phyloP scores from a whole-genome alignment of 2,888 invertebrate genomes.

The Poecilus cupreus region DNA sequence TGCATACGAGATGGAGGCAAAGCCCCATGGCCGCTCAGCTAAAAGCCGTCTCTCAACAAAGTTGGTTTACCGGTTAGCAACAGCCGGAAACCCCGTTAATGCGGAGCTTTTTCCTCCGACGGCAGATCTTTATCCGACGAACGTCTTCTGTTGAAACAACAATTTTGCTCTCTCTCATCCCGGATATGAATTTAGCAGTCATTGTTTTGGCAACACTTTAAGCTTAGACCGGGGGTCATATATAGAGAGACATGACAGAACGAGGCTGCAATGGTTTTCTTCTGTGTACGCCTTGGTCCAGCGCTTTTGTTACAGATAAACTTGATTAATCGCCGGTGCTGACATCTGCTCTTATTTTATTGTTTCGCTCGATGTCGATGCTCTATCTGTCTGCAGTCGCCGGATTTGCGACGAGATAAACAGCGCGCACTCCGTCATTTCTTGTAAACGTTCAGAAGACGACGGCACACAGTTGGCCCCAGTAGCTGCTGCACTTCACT shows the following conservation, averaged over 20 bases:
- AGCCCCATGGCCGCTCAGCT: slow-evolving; percentile 1
- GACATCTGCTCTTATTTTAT: slow-evolving; percentile 64
- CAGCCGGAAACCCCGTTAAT: slow-evolving; percentile 67
- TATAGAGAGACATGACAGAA: slow-evolving; percentile 49
- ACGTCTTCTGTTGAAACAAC: slow-evolving; percentile 66
- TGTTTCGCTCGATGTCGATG: slow-evolving; percentile 61
- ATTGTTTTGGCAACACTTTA: slow-evolving; percentile 65
- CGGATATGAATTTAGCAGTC: slow-evolving; percentile 66
- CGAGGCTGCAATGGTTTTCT: slow-evolving; percentile 22
- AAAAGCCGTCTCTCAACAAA: slow-evolving; percentile 51
- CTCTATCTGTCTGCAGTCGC: slow-evolving; percentile 37
- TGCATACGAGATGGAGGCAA: neutral
- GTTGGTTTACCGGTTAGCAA: slow-evolving; percentile 65
- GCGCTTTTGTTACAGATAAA: slow-evolving; percentile 61
- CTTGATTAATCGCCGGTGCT: slow-evolving; percentile 64
- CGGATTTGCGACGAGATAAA: slow-evolving; percentile 46
- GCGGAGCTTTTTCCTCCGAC: slow-evolving; percentile 67
- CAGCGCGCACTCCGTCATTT: slow-evolving; percentile 51
- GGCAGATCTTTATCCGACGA: slow-evolving; percentile 62
- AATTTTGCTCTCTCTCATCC: slow-evolving; percentile 63
- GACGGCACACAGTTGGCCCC: neutral
- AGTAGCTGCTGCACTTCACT: slow-evolving; percentile 14
- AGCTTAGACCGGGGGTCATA: slow-evolving; percentile 18
- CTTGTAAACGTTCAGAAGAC: slow-evolving; percentile 4
- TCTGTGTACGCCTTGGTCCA: slow-evolving; percentile 10